These are phyloP conservation scores for Chelon labrosus DNA, from an alignment of 2,797 vertebrate species.

Conservation along the genomic window DNA sequence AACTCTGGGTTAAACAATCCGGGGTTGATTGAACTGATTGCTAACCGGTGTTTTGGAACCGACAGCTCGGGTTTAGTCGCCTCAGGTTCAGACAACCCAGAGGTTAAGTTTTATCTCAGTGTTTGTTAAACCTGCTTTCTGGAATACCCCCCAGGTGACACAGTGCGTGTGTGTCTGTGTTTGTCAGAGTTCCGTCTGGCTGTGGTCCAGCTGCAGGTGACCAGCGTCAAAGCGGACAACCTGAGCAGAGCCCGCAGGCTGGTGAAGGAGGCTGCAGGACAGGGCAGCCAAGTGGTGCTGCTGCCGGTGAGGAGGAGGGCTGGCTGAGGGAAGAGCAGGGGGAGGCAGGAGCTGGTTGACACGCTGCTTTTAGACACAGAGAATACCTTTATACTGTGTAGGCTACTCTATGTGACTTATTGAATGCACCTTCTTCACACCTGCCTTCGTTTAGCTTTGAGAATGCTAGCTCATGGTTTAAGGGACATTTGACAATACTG, in stretches of 20 bases:
- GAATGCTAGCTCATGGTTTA: too few species aligned
- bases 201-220: constrained; percentile 92
- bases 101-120: too few species aligned
- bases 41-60: too few species aligned
- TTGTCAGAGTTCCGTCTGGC: constrained; percentile 91
- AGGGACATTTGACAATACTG: too few species aligned
- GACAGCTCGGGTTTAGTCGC: too few species aligned
- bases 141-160: too few species aligned
- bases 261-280: constrained; percentile 89
- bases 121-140: too few species aligned
- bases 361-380: background rate
- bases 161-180: background rate
- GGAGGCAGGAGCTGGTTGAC: background rate
- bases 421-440: too few species aligned
- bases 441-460: too few species aligned
- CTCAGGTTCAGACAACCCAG: too few species aligned
- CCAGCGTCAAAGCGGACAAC: constrained; percentile 90
- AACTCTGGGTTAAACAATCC: too few species aligned
- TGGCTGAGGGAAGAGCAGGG: background rate
- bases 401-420: background rate
- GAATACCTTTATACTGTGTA: background rate
- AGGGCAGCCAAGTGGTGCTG: constrained; percentile 90
- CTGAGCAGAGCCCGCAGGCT: constrained; percentile 86
- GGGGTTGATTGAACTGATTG: too few species aligned
- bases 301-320: constrained; percentile 95